Percentiles rank a stretch among this genome's conserved stretches.
Evolutionary conservation across 2,797 vertebrate species (phyloP).

Genomic region (Periparus ater): DNA sequence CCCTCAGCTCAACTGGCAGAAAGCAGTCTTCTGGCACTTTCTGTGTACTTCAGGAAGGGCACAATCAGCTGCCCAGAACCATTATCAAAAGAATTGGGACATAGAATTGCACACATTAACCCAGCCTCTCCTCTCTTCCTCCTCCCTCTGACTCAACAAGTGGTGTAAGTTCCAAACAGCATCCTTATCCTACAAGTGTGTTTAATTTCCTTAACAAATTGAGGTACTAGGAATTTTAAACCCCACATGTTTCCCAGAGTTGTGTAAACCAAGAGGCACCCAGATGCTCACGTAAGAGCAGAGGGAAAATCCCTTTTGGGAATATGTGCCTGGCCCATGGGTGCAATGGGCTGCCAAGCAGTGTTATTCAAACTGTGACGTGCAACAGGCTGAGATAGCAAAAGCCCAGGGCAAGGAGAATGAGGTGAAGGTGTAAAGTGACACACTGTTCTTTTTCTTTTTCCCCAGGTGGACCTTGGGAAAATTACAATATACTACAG

Average conservation of each 20-base stretch:
- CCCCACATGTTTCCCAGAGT: background rate
- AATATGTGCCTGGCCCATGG: background rate
- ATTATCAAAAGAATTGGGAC: conserved; percentile 52
- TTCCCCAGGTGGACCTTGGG: background rate
- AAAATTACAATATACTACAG: background rate
- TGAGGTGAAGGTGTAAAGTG: background rate
- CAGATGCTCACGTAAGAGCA: background rate
- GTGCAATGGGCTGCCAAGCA: background rate
- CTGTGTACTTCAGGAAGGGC: conserved; percentile 21
- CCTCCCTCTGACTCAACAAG: conserved; percentile 61
- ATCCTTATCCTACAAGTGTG: conserved; percentile 22
- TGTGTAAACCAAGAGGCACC: background rate
- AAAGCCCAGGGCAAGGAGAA: background rate
- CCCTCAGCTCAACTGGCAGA: background rate
- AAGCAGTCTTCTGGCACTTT: background rate
- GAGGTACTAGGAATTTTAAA: conserved; percentile 15
- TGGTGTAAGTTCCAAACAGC: background rate
- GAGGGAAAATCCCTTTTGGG: background rate
- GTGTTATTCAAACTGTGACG: background rate
- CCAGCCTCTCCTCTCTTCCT: conserved; percentile 6
- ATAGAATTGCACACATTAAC: background rate
- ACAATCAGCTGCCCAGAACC: background rate
- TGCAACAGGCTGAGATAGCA: background rate
- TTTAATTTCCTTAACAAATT: conserved; percentile 8
- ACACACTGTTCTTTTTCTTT: background rate